Evolutionary conservation across 2,797 vertebrate species (phyloP).

Genomic region (Micromesistius poutassou): DNA sequence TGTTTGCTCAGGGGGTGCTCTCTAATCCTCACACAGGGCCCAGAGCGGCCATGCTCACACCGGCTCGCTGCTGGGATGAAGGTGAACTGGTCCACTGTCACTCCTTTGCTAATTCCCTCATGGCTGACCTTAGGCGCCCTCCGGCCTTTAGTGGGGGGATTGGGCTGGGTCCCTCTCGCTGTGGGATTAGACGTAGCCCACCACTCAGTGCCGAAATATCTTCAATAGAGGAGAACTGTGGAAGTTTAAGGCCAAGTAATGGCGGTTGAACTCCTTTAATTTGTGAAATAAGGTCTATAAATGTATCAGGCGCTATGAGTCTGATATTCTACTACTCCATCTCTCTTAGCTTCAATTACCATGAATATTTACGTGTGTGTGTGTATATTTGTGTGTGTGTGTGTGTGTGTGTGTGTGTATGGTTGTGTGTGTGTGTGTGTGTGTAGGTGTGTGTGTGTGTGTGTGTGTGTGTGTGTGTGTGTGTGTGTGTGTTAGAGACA

Average conservation of each 20-base stretch:
- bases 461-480: conserved; percentile 7
- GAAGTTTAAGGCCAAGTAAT: neutral
- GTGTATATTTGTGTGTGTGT: neutral
- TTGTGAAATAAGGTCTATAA: conserved; percentile 1
- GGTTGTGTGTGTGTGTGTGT: neutral
- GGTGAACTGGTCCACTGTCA: neutral
- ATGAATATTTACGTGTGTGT: neutral
- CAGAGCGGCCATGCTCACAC: neutral
- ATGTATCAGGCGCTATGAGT: neutral
- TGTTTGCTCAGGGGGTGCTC: conserved; percentile 73
- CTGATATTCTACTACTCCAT: neutral
- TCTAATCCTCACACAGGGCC: conserved; percentile 48
- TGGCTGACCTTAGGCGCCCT: neutral
- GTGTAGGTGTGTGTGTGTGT: neutral
- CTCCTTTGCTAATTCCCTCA: neutral
- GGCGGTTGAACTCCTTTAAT: neutral
- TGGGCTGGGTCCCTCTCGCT: neutral
- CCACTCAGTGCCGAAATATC: neutral
- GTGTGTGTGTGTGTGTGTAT: neutral
- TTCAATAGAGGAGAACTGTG: neutral
- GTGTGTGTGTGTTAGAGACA: conserved; percentile 1
- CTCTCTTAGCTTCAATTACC: too few species aligned
- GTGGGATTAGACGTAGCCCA: neutral
- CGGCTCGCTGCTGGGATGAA: neutral
- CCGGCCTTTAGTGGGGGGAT: neutral